Percentiles rank a stretch among this genome's conserved stretches.
These are phyloP conservation scores for Napeogenes sylphis DNA, from an alignment of 2,888 invertebrate species.

Conservation along the genomic window DNA sequence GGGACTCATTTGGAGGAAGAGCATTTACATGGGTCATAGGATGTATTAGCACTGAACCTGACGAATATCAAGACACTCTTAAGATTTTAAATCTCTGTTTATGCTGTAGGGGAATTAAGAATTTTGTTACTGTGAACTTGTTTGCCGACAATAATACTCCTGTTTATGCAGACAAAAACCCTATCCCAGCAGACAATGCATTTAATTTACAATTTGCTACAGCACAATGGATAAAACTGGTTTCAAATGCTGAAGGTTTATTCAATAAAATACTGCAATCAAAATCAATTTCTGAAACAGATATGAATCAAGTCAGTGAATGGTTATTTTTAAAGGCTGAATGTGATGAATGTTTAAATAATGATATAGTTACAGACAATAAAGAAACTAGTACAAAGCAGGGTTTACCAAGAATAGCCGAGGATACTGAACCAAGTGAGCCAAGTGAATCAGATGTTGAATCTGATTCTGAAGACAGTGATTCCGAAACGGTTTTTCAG, in stretches of 20 bases:
- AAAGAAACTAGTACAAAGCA: conserved; percentile 65
- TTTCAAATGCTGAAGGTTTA: conserved; percentile 90
- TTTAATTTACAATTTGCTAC: conserved; percentile 91
- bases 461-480: conserved; percentile 77
- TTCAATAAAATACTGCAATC: conserved; percentile 85
- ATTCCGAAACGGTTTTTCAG: conserved; percentile 81
- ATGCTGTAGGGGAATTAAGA: conserved; percentile 82
- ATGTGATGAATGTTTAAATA: conserved; percentile 88
- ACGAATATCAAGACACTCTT: conserved; percentile 82
- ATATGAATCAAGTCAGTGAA: conserved; percentile 85
- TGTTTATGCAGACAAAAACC: conserved; percentile 62
- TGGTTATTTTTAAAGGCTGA: conserved; percentile 92
- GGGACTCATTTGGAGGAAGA: conserved; percentile 86
- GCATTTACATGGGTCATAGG: conserved; percentile 85
- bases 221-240: conserved; percentile 88
- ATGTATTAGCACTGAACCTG: conserved; percentile 83
- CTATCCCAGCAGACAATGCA: conserved; percentile 57
- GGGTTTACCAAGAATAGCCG: conserved; percentile 70
- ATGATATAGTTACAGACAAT: conserved; percentile 70
- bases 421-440: conserved; percentile 78
- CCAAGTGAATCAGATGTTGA: conserved; percentile 80
- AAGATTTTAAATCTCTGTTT: conserved; percentile 82
- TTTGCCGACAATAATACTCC: conserved; percentile 82
- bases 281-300: conserved; percentile 82
- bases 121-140: conserved; percentile 84